A percentile compares a stretch with the other conserved stretches of the same genome.
phyloP scores from a whole-genome alignment of 2,113 vertebrate species.

The Microtus richardsoni region DNA sequence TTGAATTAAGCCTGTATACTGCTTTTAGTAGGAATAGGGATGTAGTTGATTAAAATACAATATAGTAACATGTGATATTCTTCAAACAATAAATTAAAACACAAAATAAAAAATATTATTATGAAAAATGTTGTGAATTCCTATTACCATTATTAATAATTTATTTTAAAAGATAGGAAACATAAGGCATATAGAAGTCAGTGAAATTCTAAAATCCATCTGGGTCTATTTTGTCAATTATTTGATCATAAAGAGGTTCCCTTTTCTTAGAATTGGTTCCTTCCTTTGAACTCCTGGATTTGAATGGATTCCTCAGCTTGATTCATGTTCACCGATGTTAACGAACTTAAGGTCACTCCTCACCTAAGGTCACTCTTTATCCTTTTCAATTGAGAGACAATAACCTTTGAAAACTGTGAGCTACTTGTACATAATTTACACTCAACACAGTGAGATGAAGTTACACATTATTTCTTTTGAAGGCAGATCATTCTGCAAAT shows the following conservation, averaged over 20 bases:
- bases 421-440: neutral
- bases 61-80: neutral
- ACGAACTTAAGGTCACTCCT: neutral
- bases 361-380: conserved; percentile 2
- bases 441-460: neutral
- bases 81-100: neutral
- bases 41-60: neutral
- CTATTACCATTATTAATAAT: fast-evolving
- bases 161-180: neutral
- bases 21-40: too few relatives aligned
- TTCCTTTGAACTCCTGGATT: neutral
- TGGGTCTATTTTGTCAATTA: neutral
- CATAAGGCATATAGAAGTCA: neutral
- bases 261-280: neutral
- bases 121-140: neutral
- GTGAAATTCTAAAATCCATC: neutral
- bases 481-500: neutral
- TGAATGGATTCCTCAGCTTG: neutral
- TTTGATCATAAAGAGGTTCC: neutral
- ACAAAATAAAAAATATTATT: neutral
- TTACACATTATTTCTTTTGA: neutral
- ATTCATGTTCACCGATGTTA: neutral
- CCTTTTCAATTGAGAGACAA: conserved; percentile 10
- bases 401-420: conserved; percentile 39
- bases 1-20: too few relatives aligned